Base-by-base conservation (phyloP, 92 coral and sea anemone genomes). In the Porites divaricata region DNA sequence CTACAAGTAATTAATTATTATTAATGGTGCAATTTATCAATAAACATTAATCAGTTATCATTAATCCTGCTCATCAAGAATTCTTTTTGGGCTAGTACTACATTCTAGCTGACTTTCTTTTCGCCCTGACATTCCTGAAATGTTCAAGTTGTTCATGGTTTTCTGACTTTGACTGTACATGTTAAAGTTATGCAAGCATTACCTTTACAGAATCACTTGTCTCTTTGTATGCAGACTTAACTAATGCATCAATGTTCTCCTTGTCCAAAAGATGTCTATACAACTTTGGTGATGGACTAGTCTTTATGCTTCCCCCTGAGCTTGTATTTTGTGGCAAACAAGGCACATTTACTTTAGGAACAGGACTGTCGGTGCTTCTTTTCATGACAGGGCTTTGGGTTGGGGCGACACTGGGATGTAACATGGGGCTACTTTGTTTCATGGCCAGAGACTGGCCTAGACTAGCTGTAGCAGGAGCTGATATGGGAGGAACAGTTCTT, bases 181-280 rank as follows among this genome's bases (percentile, higher is more conserved):
- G 4, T 35, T 35, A 35, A 0, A 35, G 45, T 35, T 1, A 35
- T 35, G 45, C 45, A 0, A 35, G 45, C 45, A 35, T 78, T 35
- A 84, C 96, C 96, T 87, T 92, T 13, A 92, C 90, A 23, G 93
- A 87, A 75, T 94, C 92, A 21, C 87, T 75, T 64, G 87, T 83
- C 51, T 75, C 88, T 52, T 83, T 88, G 78, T 92, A 80, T 49
- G 89, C 85, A 66, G 87, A 77, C 77, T 84, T 79, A 11, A 91
- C 89, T 75, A 91, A 50, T 76, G 81, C 85, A 52, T 88, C 90
- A 28, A 91, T 88, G 68, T 84, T 88, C 25, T 77, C 88, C 84
- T 90, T 90, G 53, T 87, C 90, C 74, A 87, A 19, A 23, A 86
- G 82, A 62, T 84, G 75, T 61, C 84, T 80, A 73, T 73, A 81